Evolutionary conservation across 2,113 vertebrate genomes (phyloP).

Genomic region (Pipra filicauda): DNA sequence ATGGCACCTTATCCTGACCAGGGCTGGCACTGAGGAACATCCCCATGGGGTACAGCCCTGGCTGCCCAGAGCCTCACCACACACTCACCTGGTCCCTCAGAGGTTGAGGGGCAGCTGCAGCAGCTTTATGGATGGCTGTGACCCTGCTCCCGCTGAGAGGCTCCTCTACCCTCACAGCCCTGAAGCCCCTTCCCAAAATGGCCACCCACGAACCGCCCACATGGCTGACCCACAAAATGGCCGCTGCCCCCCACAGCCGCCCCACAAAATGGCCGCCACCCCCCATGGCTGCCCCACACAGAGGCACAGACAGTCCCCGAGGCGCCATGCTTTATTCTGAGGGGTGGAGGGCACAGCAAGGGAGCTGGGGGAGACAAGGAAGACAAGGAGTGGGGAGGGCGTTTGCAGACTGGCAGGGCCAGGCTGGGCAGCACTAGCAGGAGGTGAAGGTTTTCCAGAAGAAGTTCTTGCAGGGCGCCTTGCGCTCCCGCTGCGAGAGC

Average conservation of each 20-base stretch:
- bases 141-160: too few species aligned
- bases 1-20: accelerated
- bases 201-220: not conserved
- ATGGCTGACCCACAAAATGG: not conserved
- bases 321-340: slow-evolving; percentile 80
- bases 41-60: too few species aligned
- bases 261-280: not conserved
- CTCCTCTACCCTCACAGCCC: accelerated
- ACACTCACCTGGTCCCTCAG: not conserved
- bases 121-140: accelerated
- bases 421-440: slow-evolving; percentile 73
- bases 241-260: not conserved
- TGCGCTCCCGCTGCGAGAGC: slow-evolving; percentile 83
- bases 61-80: not conserved
- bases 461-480: slow-evolving; percentile 91
- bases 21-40: too few species aligned
- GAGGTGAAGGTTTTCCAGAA: slow-evolving; percentile 94
- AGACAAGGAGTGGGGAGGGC: not conserved
- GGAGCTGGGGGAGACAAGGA: not conserved
- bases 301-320: not conserved
- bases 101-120: too few species aligned
- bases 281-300: not conserved
- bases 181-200: not conserved
- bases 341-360: slow-evolving; percentile 24
- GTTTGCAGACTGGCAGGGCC: not conserved